Percentiles rank a stretch among this genome's conserved stretches.
phyloP scores from a whole-genome alignment of 2,888 invertebrate species.

The Xanthia togata region DNA sequence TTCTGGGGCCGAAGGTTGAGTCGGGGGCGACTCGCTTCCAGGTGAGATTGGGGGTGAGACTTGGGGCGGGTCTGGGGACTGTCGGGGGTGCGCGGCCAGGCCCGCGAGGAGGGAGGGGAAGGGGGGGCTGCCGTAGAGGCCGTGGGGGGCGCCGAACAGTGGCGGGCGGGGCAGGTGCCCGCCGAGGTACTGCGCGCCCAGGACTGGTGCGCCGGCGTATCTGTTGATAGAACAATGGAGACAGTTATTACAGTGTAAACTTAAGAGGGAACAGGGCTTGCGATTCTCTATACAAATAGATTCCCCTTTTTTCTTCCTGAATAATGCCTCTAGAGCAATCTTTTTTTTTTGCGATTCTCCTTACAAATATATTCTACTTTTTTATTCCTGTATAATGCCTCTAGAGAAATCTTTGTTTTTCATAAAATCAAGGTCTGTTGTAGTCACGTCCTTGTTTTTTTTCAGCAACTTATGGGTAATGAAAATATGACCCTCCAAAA shows the following conservation, averaged over 20 bases:
- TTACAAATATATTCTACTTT: too few relatives aligned
- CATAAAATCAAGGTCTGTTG: too few relatives aligned
- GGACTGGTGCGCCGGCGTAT: constrained; percentile 82
- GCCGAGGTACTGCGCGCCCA: constrained; percentile 89
- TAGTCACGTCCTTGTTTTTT: too few relatives aligned
- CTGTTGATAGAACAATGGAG: constrained; percentile 70
- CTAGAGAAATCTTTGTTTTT: too few relatives aligned
- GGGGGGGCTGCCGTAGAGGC: constrained; percentile 88
- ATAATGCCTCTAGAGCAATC: too few relatives aligned
- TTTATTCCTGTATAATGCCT: too few relatives aligned
- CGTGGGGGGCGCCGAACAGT: constrained; percentile 90
- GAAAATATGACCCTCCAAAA: too few relatives aligned
- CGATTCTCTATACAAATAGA: too few relatives aligned
- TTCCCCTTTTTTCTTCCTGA: too few relatives aligned
- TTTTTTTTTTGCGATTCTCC: too few relatives aligned
- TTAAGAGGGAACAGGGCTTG: too few relatives aligned
- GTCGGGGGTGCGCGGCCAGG: constrained; percentile 87
- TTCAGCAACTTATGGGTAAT: too few relatives aligned
- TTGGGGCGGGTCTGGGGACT: constrained; percentile 85
- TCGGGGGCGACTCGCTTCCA: constrained; percentile 88
- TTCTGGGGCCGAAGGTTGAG: constrained; percentile 90
- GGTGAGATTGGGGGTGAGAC: constrained; percentile 90
- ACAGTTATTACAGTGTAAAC: constrained; percentile 1
- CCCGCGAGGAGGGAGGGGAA: constrained; percentile 87
- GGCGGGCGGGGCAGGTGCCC: constrained; percentile 86